Base-by-base conservation (phyloP, 2,797 vertebrate species). In the Gallinago solitaria region DNA sequence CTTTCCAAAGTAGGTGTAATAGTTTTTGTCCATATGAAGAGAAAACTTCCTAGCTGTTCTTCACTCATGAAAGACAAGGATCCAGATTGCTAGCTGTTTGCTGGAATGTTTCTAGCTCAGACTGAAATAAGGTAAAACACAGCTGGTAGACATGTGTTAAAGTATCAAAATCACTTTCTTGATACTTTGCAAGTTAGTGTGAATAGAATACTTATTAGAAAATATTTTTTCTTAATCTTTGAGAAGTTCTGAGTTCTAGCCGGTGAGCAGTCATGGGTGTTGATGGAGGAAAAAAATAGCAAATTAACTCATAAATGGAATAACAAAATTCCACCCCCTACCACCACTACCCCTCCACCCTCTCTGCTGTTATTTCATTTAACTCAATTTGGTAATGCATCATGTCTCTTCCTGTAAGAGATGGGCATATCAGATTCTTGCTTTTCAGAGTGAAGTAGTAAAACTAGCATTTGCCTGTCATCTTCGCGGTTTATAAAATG, bases 121-220 rank as follows among this genome's bases (percentile, higher is more conserved):
- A 37, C 48, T 84, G 86, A 90, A 88, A 57, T 37, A 48, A 83
- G 41, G 33, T 81, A 39, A 76, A 92, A 65, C 16, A 20, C 35
- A 84, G 33, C 0, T 0, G 1, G 53, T 80, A 48, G 57, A 43
- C 6, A 0, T 4, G 27, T 64, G 43, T 67, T 91, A 8, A 65
- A 77, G 2, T 60, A 28, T 63, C 41, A 30, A 59, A 78, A 78
- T 86, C 11, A 5, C 32, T 85, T 63, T 17, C 30, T 4, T 41
- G 9, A 3, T 68, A 39, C 24, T 45, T 80, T 32, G 17, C 9
- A 45, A 78, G 41, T 71, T 71, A 75, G 45, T 5, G 2, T 65
- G 37, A 71, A 57, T 9, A 61, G n/a, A 68, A n/a, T 33, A 32
- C 21, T 74, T 79, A 43, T 48, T 85, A 70, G 53, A 47, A 87